Conservation (phyloP, 2,113 vertebrate genomes). For the Lepus timidus region DNA sequence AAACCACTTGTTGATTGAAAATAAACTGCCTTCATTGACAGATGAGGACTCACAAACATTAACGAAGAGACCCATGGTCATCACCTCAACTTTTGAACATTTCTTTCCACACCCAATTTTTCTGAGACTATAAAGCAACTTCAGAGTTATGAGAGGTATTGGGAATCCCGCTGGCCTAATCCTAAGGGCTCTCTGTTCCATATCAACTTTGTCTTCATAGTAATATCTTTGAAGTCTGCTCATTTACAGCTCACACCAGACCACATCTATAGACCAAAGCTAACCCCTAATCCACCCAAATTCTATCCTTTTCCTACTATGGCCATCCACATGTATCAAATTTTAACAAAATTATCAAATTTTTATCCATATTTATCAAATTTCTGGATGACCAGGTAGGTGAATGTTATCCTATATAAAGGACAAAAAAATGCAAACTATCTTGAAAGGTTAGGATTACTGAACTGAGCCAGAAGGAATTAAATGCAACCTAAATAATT, state of each 20-base stretch:
- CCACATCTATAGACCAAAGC: neutral
- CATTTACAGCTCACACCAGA: slow-evolving; percentile 12
- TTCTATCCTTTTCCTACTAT: neutral
- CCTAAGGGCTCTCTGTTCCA: neutral
- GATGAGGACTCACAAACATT: neutral
- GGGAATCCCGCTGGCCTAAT: neutral
- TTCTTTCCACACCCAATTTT: neutral
- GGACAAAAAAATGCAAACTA: slow-evolving; percentile 37
- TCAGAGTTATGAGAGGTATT: neutral
- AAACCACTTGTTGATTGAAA: neutral
- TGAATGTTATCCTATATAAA: neutral
- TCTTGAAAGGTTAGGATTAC: neutral
- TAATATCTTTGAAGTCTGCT: slow-evolving; percentile 12
- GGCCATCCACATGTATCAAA: neutral
- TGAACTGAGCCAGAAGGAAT: neutral
- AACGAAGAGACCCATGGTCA: neutral
- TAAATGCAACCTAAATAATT: slow-evolving; percentile 42
- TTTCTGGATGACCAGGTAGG: neutral
- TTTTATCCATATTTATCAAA: neutral
- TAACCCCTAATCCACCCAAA: neutral
- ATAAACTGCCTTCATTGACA: neutral
- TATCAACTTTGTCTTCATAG: neutral
- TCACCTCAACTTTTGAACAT: neutral
- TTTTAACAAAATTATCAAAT: neutral
- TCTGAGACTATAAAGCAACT: slow-evolving; percentile 34